Evolutionary conservation across 2,888 invertebrate genomes (phyloP).

Genomic region (Palloptera scutellata): DNA sequence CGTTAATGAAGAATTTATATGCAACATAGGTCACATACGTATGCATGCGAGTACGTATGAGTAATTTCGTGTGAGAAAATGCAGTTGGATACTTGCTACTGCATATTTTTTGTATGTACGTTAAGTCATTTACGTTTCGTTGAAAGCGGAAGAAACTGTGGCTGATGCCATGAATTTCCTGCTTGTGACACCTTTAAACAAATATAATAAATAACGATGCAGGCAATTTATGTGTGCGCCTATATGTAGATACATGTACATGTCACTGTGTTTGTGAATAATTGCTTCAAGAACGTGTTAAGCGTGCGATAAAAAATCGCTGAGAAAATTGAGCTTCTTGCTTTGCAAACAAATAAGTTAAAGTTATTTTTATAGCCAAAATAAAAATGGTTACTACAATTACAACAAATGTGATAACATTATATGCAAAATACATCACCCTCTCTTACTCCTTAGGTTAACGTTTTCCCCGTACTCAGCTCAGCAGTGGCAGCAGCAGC

Average conservation of each 20-base stretch:
- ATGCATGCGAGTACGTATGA: no score
- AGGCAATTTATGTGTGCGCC: not conserved
- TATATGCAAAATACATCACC: not conserved
- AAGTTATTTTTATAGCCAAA: conserved; percentile 14
- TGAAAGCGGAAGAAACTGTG: no score
- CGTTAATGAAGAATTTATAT: no score
- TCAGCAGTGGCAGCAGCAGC: not conserved
- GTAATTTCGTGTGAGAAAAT: no score
- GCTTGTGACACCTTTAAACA: not conserved
- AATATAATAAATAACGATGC: not conserved
- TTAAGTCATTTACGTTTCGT: no score
- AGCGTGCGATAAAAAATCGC: no score
- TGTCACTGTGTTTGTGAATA: not conserved
- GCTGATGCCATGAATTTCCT: no score
- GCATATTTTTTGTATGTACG: no score
- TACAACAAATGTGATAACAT: not conserved
- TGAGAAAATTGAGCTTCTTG: no score
- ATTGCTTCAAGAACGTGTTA: not conserved
- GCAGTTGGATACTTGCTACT: no score
- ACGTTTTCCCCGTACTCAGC: not conserved
- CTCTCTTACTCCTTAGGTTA: not conserved
- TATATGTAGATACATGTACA: not conserved
- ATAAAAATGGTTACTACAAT: conserved; percentile 29
- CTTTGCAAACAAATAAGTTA: no score
- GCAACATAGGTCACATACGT: no score